These are phyloP conservation scores for Cantharis flavilabris DNA, from an alignment of 2,888 invertebrate species.

Conservation along the genomic window DNA sequence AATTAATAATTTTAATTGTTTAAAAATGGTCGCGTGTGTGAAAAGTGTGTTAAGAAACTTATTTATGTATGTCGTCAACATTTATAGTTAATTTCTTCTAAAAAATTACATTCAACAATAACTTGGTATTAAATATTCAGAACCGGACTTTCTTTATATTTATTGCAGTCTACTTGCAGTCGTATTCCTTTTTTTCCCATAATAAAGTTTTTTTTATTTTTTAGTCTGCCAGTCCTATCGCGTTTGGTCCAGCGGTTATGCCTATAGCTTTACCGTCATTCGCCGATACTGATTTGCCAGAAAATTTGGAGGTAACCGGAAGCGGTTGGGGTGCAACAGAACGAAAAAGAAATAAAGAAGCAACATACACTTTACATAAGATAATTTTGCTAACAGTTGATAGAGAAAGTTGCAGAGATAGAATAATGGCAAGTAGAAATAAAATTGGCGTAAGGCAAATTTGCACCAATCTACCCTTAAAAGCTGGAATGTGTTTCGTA, in stretches of 20 bases:
- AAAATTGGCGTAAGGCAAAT: not conserved
- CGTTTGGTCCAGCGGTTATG: not conserved
- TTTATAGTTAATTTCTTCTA: not conserved
- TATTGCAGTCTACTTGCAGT: not conserved
- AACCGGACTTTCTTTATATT: not conserved
- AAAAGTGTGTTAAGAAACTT: not conserved
- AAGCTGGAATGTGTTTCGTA: slow-evolving; percentile 6
- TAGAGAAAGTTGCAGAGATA: not conserved
- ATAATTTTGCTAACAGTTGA: not conserved
- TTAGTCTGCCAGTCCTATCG: not conserved
- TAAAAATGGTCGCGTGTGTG: not conserved
- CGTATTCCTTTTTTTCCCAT: too few relatives aligned
- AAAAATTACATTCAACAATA: not conserved
- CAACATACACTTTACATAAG: not conserved
- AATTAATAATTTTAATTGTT: not conserved
- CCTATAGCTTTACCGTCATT: not conserved
- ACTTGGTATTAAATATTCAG: not conserved
- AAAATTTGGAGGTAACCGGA: not conserved
- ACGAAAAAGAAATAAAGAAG: not conserved
- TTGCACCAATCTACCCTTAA: not conserved
- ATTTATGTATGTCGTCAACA: not conserved
- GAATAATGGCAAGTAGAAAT: not conserved
- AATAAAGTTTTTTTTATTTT: not conserved
- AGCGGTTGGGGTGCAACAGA: not conserved
- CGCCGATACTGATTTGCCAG: not conserved